A percentile compares a stretch with the other conserved stretches of the same genome.
phyloP scores from a whole-genome alignment of 2,797 vertebrate genomes.

The Chrysocyon brachyurus region DNA sequence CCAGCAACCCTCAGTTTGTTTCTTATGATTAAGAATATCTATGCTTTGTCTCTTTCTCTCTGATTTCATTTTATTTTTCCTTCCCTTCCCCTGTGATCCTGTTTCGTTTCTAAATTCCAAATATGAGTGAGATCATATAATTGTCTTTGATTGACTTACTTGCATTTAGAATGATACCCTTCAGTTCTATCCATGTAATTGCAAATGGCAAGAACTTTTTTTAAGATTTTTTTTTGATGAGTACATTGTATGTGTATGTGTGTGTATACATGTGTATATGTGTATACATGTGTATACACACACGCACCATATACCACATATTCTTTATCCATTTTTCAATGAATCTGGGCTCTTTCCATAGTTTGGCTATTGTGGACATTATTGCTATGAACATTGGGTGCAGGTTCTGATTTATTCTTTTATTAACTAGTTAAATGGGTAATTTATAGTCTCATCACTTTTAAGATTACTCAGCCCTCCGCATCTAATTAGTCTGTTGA shows the following conservation, averaged over 20 bases:
- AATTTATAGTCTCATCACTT: slow-evolving; percentile 20
- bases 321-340: background rate
- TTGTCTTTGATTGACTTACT: background rate
- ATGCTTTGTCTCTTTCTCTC: background rate
- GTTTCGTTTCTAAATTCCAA: background rate
- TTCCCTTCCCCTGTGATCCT: background rate
- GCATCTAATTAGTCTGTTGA: slow-evolving; percentile 3
- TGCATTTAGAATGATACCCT: background rate
- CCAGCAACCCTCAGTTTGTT: background rate
- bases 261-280: no score
- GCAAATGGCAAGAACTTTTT: background rate
- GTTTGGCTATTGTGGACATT: background rate
- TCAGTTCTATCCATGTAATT: background rate
- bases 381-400: background rate
- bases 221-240: background rate
- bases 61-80: background rate
- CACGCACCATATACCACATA: background rate
- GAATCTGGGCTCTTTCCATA: background rate
- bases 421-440: slow-evolving; percentile 12
- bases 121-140: background rate
- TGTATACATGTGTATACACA: no score
- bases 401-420: slow-evolving; percentile 33
- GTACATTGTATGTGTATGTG: background rate
- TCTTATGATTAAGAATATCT: background rate
- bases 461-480: background rate